phyloP scores from a whole-genome alignment of 2,888 invertebrate genomes.

The Drosophila atripex region DNA sequence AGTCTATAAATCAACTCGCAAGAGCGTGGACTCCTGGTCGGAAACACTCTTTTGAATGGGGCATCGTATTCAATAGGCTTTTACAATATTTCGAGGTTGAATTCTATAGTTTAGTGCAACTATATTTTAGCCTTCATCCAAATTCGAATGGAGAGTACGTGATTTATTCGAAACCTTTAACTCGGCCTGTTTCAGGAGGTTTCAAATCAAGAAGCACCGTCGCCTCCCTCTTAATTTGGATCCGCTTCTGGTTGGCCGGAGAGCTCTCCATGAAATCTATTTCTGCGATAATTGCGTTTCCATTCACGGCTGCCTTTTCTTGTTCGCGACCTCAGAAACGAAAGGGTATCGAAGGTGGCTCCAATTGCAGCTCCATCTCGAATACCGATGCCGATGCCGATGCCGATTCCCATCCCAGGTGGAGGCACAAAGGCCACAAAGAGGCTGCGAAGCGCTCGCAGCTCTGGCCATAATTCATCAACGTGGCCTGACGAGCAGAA shows the following conservation, averaged over 20 bases:
- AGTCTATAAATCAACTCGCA: conserved; percentile 57
- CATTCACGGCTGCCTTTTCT: conserved; percentile 24
- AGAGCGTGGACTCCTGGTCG: background rate
- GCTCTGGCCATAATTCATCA: conserved; percentile 60
- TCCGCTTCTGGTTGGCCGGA: conserved; percentile 2
- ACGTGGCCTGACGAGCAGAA: conserved; percentile 46
- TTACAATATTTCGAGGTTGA: background rate
- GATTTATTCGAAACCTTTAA: background rate
- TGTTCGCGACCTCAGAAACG: conserved; percentile 11
- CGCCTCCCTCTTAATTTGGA: conserved; percentile 9
- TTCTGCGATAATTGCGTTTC: conserved; percentile 41
- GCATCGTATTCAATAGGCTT: too few relatives aligned
- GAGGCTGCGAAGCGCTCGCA: conserved; percentile 10
- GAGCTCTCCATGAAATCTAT: conserved; percentile 22
- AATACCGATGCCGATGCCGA: background rate
- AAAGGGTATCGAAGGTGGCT: conserved; percentile 30
- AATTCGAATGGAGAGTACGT: background rate
- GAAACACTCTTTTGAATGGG: background rate
- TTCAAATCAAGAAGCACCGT: background rate
- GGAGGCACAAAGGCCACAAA: conserved; percentile 32
- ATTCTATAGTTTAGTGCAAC: background rate
- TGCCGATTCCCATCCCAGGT: background rate
- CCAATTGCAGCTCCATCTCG: conserved; percentile 8
- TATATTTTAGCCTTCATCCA: too few relatives aligned
- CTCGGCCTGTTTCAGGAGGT: background rate